Evolutionary conservation across 2,888 invertebrate species (phyloP).

Genomic region (Xylophagus ater): DNA sequence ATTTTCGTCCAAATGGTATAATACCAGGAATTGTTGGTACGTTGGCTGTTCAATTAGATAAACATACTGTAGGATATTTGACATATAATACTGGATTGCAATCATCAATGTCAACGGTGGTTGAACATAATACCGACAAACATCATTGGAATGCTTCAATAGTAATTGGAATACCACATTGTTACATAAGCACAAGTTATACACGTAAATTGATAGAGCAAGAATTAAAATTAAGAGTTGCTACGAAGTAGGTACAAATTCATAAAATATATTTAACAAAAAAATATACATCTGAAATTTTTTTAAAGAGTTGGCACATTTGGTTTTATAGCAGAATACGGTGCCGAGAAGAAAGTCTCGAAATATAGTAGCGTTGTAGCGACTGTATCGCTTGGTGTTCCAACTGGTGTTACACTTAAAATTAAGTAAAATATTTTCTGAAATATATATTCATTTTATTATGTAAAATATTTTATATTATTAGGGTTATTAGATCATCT

Average conservation of each 20-base stretch:
- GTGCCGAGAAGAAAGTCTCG: slow-evolving; percentile 85
- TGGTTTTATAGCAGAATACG: slow-evolving; percentile 79
- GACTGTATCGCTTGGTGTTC: slow-evolving; percentile 71
- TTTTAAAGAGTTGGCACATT: slow-evolving; percentile 68
- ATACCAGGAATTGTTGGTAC: slow-evolving; percentile 67
- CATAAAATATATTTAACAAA: background rate
- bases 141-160: slow-evolving; percentile 57
- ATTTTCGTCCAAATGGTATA: slow-evolving; percentile 66
- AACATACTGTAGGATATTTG: slow-evolving; percentile 77
- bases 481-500: slow-evolving; percentile 70
- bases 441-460: slow-evolving; percentile 7
- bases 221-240: slow-evolving; percentile 64
- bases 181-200: slow-evolving; percentile 62
- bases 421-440: slow-evolving; percentile 52
- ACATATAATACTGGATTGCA: slow-evolving; percentile 62
- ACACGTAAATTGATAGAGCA: slow-evolving; percentile 70
- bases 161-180: slow-evolving; percentile 73
- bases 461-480: slow-evolving; percentile 19
- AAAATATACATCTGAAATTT: background rate
- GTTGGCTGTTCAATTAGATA: slow-evolving; percentile 75
- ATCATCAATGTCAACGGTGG: slow-evolving; percentile 68
- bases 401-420: slow-evolving; percentile 79
- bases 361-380: slow-evolving; percentile 81
- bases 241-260: slow-evolving; percentile 57
- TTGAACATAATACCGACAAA: slow-evolving; percentile 65